phyloP scores from a whole-genome alignment of 2,888 invertebrate genomes.

The Sicus ferrugineus region DNA sequence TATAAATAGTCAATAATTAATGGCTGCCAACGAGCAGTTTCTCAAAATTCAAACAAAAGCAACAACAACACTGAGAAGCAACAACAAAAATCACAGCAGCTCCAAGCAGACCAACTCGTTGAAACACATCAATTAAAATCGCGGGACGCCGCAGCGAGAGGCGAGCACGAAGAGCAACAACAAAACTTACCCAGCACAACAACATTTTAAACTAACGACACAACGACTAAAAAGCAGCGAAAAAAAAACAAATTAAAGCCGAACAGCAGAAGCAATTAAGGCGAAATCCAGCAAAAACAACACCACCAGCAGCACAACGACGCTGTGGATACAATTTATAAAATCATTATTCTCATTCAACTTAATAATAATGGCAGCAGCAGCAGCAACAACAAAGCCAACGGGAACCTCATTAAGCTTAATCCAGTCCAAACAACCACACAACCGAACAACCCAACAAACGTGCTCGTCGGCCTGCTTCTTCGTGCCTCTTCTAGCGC shows the following conservation, averaged over 20 bases:
- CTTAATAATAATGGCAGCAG: constrained; percentile 18
- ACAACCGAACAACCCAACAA: background rate
- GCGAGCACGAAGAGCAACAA: background rate
- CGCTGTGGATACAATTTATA: constrained; percentile 28
- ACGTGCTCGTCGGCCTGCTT: too few relatives aligned
- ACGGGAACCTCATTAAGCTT: constrained; percentile 32
- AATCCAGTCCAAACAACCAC: constrained; percentile 30
- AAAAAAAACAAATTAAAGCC: constrained; percentile 22
- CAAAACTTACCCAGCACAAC: background rate
- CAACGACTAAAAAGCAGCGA: constrained; percentile 18
- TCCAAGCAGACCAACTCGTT: constrained; percentile 7
- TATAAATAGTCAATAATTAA: background rate
- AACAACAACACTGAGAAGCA: background rate
- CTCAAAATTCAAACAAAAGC: constrained; percentile 1
- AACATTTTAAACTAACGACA: constrained; percentile 12
- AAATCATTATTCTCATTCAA: constrained; percentile 33
- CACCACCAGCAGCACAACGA: constrained; percentile 27
- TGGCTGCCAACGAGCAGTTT: background rate
- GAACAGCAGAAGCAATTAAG: constrained; percentile 35
- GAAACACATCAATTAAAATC: constrained; percentile 38
- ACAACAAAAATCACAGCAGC: background rate
- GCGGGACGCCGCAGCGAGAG: background rate
- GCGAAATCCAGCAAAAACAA: constrained; percentile 31
- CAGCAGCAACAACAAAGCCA: constrained; percentile 5
- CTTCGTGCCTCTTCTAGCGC: too few relatives aligned